Conservation (phyloP, 2,888 invertebrate species). For the Cinara cedri region DNA sequence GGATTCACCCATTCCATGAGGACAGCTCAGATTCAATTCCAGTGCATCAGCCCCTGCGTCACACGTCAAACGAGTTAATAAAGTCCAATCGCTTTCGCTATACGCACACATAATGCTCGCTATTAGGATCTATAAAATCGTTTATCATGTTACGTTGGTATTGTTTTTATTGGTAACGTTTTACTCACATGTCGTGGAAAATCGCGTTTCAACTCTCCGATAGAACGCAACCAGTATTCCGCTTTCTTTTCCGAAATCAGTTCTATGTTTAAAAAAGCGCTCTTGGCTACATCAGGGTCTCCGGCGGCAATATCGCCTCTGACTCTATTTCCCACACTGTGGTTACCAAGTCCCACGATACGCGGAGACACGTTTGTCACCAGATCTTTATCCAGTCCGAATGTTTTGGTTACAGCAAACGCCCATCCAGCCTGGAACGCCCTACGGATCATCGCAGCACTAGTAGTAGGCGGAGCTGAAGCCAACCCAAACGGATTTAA, state of each 20-base stretch:
- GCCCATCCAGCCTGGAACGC: slow-evolving; percentile 97
- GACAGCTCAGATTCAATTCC: slow-evolving; percentile 95
- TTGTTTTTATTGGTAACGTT: neutral
- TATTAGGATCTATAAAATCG: slow-evolving; percentile 80
- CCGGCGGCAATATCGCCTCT: slow-evolving; percentile 77
- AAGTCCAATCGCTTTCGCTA: slow-evolving; percentile 85
- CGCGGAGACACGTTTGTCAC: slow-evolving; percentile 97
- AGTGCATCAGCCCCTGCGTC: slow-evolving; percentile 90
- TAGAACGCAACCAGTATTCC: slow-evolving; percentile 89
- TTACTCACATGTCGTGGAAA: slow-evolving; percentile 75
- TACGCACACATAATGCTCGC: slow-evolving; percentile 96
- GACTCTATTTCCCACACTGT: slow-evolving; percentile 1
- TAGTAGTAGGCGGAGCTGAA: slow-evolving; percentile 95
- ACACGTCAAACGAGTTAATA: slow-evolving; percentile 78
- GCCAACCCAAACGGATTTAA: slow-evolving; percentile 97
- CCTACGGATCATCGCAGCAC: slow-evolving; percentile 91
- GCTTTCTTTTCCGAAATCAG: slow-evolving; percentile 95
- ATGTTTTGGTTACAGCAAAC: slow-evolving; percentile 97
- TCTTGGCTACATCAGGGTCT: slow-evolving; percentile 61
- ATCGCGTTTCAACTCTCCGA: slow-evolving; percentile 86
- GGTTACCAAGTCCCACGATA: slow-evolving; percentile 72
- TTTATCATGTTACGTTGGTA: slow-evolving; percentile 70
- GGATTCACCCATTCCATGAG: slow-evolving; percentile 98
- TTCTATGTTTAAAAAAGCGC: slow-evolving; percentile 96
- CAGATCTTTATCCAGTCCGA: slow-evolving; percentile 89